Evolutionary conservation across 37 sponge, comb jelly and placozoan species (phyloP).

Genomic region (Cladorhizidae sp.): DNA sequence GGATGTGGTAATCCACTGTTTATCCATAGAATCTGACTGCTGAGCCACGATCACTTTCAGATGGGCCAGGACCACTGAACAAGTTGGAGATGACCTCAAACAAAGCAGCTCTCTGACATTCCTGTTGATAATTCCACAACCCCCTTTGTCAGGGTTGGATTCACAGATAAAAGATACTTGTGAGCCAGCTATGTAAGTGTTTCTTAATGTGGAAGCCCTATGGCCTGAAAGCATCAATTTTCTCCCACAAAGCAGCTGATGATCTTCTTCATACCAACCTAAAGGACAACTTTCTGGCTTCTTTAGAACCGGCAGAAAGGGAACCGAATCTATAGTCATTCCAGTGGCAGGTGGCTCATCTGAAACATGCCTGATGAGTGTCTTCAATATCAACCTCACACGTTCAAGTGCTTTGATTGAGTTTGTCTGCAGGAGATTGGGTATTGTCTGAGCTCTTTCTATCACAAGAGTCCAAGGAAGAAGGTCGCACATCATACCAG

Average conservation of each 20-base stretch:
- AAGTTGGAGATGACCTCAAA: slow-evolving; percentile 13
- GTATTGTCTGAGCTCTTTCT: slow-evolving; percentile 27
- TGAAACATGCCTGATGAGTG: background rate
- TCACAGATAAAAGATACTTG: slow-evolving; percentile 22
- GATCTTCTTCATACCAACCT: slow-evolving; percentile 44
- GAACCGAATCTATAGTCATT: slow-evolving; percentile 3
- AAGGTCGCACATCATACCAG: slow-evolving; percentile 25
- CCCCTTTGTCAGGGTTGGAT: slow-evolving; percentile 4
- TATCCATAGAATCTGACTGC: background rate
- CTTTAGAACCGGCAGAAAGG: slow-evolving; percentile 60
- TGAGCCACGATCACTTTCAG: slow-evolving; percentile 14
- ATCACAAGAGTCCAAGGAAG: slow-evolving; percentile 22
- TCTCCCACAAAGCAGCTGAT: slow-evolving; percentile 19
- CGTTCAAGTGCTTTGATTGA: slow-evolving; percentile 24
- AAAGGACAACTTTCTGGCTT: slow-evolving; percentile 53
- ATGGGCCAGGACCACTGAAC: slow-evolving; percentile 16
- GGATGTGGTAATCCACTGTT: background rate
- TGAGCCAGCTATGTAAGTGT: slow-evolving; percentile 21
- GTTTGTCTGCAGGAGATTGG: background rate
- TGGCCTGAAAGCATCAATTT: slow-evolving; percentile 5
- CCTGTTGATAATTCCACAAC: slow-evolving; percentile 4
- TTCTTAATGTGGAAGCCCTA: background rate
- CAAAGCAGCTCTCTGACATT: background rate
- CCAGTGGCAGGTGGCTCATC: background rate
- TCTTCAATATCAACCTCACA: slow-evolving; percentile 9